phyloP scores from a whole-genome alignment of 2,797 vertebrate species.

The Coregonus sp. region DNA sequence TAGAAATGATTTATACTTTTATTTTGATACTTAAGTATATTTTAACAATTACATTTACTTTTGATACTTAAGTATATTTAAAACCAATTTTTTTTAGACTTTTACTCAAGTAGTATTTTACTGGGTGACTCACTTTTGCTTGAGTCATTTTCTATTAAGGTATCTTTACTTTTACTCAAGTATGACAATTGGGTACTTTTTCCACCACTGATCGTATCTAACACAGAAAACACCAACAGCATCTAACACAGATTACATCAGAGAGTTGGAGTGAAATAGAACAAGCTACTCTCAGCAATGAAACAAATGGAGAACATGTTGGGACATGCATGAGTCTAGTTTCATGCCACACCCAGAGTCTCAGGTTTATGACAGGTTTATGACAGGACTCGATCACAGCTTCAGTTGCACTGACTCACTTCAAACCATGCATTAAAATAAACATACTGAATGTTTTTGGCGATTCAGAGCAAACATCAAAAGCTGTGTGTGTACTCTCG shows the following conservation, averaged over 20 bases:
- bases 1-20: no score
- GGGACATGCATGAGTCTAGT: slow-evolving; percentile 68
- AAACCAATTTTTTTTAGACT: no score
- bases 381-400: slow-evolving; percentile 57
- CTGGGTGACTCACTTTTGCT: no score
- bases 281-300: slow-evolving; percentile 33
- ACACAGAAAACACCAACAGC: not conserved
- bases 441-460: slow-evolving; percentile 40
- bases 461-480: slow-evolving; percentile 56
- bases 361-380: slow-evolving; percentile 31
- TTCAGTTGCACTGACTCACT: slow-evolving; percentile 55
- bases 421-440: slow-evolving; percentile 36
- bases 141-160: no score
- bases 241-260: slow-evolving; percentile 15
- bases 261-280: slow-evolving; percentile 53
- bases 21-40: no score
- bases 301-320: slow-evolving; percentile 62
- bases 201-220: no score
- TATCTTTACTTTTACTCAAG: no score
- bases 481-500: slow-evolving; percentile 46
- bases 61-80: no score
- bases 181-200: no score
- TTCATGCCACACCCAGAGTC: slow-evolving; percentile 70
- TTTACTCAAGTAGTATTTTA: no score
- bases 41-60: no score